phyloP scores from a whole-genome alignment of 2,888 invertebrate species.

The Seira sanloemensis region DNA sequence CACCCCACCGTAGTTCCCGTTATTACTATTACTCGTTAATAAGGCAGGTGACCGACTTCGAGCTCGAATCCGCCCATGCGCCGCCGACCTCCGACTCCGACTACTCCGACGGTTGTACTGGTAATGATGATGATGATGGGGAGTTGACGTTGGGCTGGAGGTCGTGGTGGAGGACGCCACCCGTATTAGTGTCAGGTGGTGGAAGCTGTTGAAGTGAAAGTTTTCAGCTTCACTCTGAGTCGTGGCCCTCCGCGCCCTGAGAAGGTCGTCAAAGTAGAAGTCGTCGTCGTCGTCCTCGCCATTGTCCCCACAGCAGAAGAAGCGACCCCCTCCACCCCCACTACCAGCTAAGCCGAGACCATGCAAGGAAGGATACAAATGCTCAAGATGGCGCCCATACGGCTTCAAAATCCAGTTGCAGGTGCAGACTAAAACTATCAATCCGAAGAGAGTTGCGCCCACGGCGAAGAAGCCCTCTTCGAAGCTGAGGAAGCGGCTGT shows the following conservation, averaged over 20 bases:
- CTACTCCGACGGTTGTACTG: constrained; percentile 3
- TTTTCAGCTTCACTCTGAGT: constrained; percentile 18
- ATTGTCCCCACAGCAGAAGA: not conserved
- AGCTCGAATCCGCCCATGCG: constrained; percentile 19
- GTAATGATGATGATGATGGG: constrained; percentile 5
- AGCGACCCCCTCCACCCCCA: constrained; percentile 21
- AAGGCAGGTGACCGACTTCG: constrained; percentile 44
- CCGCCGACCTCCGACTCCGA: constrained; percentile 24
- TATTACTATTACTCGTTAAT: not conserved
- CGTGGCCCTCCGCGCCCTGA: not conserved
- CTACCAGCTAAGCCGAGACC: constrained; percentile 33
- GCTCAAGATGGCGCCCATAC: constrained; percentile 48
- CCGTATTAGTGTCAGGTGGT: not conserved
- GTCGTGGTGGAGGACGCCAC: not conserved
- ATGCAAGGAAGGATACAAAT: constrained; percentile 37
- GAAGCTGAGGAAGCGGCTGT: constrained; percentile 51
- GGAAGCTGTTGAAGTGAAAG: constrained; percentile 1
- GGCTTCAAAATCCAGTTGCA: constrained; percentile 57
- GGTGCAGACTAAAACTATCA: constrained; percentile 39
- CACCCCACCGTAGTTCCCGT: not conserved
- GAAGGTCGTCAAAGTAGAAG: constrained; percentile 43
- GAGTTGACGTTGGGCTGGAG: not conserved
- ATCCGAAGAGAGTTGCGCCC: constrained; percentile 43
- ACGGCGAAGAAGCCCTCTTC: constrained; percentile 52
- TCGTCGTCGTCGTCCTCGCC: constrained; percentile 49